A percentile compares a stretch with the other conserved stretches of the same genome.
These are phyloP conservation scores for Helostoma temminkii DNA, from an alignment of 2,797 vertebrate species.

Conservation along the genomic window DNA sequence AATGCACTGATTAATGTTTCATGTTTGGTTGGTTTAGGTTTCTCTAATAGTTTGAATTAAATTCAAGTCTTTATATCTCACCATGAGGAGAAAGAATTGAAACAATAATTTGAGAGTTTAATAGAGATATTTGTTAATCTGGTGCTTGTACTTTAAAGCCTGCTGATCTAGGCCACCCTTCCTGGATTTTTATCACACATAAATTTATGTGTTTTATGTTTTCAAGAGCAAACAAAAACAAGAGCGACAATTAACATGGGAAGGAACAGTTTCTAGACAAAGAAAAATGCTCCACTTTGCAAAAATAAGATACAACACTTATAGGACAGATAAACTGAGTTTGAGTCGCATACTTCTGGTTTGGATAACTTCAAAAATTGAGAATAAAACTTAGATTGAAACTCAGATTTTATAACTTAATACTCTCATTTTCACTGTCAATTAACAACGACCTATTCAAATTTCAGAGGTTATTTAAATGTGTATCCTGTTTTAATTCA, in stretches of 20 bases:
- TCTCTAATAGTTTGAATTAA: constrained; percentile 4
- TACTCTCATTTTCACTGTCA: background rate
- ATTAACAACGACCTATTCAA: constrained; percentile 21
- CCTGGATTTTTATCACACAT: constrained; percentile 1
- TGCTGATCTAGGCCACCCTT: no score
- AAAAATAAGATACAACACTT: no score
- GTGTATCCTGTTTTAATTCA: constrained; percentile 31
- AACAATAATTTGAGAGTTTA: background rate
- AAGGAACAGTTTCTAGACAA: no score
- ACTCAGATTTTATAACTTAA: background rate
- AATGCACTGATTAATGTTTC: constrained; percentile 8
- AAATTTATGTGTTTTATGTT: constrained; percentile 17
- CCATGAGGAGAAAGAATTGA: no score
- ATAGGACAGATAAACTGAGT: no score
- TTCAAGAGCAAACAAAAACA: background rate
- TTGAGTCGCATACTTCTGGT: no score
- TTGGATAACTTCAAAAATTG: no score
- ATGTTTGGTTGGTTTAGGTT: constrained; percentile 2
- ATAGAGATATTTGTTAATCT: no score
- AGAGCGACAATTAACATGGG: background rate
- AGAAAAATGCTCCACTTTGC: no score
- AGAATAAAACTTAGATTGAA: no score
- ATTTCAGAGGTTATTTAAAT: constrained; percentile 43
- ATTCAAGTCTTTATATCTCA: background rate
- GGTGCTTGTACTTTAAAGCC: no score